phyloP scores from a whole-genome alignment of 2,888 invertebrate genomes.

The Zelleria hepariella region DNA sequence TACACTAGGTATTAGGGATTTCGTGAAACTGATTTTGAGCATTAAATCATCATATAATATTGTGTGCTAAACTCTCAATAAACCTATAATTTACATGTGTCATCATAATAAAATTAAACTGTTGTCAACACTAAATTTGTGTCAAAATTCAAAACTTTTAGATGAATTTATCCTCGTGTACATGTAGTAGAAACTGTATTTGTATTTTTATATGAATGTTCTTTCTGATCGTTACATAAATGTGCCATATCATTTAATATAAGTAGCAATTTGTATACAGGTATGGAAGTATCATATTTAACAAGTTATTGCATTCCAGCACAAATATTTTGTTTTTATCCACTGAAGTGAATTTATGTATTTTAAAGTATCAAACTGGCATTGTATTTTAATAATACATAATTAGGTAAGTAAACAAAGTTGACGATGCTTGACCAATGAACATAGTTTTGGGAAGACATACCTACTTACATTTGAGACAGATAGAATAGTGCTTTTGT shows the following conservation, averaged over 20 bases:
- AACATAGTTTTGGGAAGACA: no score
- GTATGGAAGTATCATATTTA: no score
- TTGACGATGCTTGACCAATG: no score
- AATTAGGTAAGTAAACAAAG: no score
- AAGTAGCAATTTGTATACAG: background rate
- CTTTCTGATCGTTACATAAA: background rate
- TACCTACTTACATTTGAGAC: no score
- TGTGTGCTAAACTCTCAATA: background rate
- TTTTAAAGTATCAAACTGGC: no score
- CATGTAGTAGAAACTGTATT: background rate
- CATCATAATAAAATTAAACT: no score
- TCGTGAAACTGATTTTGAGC: conserved; percentile 20
- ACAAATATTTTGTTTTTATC: no score
- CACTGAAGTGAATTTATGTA: no score
- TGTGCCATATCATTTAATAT: background rate
- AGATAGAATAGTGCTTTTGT: no score
- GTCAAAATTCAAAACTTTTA: background rate
- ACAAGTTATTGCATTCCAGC: background rate
- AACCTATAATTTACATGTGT: no score
- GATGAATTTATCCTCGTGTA: background rate
- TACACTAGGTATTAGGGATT: conserved; percentile 13
- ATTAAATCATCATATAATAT: background rate
- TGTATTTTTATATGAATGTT: background rate
- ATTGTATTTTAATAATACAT: no score
- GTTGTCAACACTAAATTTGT: background rate